These are phyloP conservation scores for Cygnus buccinator DNA, from an alignment of 2,113 vertebrate species.

Conservation along the genomic window DNA sequence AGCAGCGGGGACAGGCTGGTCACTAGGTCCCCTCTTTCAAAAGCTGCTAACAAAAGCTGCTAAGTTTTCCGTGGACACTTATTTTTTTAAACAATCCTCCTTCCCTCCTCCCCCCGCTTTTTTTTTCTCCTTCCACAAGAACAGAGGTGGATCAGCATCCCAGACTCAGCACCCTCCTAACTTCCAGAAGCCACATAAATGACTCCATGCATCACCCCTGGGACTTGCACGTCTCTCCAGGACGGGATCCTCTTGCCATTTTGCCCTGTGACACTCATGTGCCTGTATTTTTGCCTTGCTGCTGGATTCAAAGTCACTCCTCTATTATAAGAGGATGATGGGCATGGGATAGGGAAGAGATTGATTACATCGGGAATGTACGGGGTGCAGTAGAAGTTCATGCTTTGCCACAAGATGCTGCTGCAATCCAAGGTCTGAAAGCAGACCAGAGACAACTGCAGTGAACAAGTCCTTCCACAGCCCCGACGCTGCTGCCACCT, in stretches of 20 bases:
- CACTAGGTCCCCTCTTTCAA: neutral
- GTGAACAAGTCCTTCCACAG: neutral
- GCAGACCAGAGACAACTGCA: neutral
- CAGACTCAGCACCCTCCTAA: neutral
- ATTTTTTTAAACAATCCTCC: neutral
- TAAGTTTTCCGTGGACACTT: neutral
- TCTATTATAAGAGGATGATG: neutral
- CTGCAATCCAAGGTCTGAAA: neutral
- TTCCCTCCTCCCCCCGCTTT: neutral
- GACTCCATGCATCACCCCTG: neutral
- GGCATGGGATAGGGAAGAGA: neutral
- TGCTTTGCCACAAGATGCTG: neutral
- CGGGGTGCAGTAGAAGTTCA: neutral
- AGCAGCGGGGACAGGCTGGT: neutral
- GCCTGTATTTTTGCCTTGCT: neutral
- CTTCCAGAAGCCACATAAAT: neutral
- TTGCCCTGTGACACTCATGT: neutral
- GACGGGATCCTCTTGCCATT: neutral
- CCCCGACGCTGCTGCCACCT: neutral
- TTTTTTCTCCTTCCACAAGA: neutral
- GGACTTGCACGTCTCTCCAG: neutral
- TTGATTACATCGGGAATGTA: neutral
- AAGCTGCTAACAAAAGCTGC: neutral
- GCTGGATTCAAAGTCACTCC: neutral
- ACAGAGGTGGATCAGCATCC: neutral